Conservation (phyloP, 2,113 vertebrate genomes). For the zebrafish (Danio rerio) region GRCz12tu NC_133180.1:2658001-2658500, state of each 20-base stretch:
- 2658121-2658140: neutral
- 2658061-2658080: neutral
- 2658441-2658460: too few species aligned
- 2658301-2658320: neutral
- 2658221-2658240: neutral
- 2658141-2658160: neutral
- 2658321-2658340: neutral
- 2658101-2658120: neutral
- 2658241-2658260: slow-evolving; percentile 6
- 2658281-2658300: neutral
- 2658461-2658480: too few species aligned
- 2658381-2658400: too few species aligned
- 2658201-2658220: slow-evolving; percentile 18
- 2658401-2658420: too few species aligned
- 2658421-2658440: too few species aligned
- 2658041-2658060: neutral
- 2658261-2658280: slow-evolving; percentile 28
- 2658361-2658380: neutral
- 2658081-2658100: neutral
- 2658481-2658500: too few species aligned
- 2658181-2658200: slow-evolving; percentile 17
- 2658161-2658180: slow-evolving; percentile 24
- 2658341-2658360: neutral
- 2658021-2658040: too few species aligned
- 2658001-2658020: too few species aligned